phyloP scores from a whole-genome alignment of 2,888 invertebrate genomes.

The Eupithecia subumbrata region DNA sequence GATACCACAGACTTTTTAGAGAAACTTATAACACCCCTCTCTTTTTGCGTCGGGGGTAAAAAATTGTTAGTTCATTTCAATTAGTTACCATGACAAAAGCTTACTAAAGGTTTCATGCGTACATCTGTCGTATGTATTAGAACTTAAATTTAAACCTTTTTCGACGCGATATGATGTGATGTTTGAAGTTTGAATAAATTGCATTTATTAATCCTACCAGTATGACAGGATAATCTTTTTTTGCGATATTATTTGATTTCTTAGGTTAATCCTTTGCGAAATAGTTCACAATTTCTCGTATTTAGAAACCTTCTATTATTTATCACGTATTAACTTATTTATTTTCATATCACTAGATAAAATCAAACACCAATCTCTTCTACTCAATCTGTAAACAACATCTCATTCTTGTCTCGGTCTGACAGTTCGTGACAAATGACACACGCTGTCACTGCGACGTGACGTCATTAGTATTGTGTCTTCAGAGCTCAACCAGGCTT shows the following conservation, averaged over 20 bases:
- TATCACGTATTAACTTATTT: background rate
- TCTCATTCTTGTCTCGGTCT: slow-evolving; percentile 42
- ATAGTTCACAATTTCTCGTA: background rate
- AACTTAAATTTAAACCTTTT: background rate
- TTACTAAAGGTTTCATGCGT: background rate
- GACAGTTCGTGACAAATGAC: slow-evolving; percentile 55
- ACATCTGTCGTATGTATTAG: background rate
- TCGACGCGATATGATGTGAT: background rate
- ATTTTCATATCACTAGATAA: slow-evolving; percentile 18
- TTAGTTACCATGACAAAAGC: too few species aligned
- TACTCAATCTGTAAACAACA: slow-evolving; percentile 36
- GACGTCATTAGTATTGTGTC: slow-evolving; percentile 50
- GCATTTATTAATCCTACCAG: background rate
- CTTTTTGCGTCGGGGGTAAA: too few species aligned
- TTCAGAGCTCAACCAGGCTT: slow-evolving; percentile 19
- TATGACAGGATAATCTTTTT: background rate
- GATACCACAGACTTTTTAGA: too few species aligned
- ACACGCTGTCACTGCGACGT: slow-evolving; percentile 48
- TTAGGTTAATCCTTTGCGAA: background rate
- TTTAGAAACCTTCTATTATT: background rate
- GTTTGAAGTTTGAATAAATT: background rate
- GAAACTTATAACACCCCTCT: too few species aligned
- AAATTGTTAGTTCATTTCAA: too few species aligned
- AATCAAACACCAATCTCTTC: slow-evolving; percentile 38
- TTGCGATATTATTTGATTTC: too few species aligned